Conservation (phyloP, 2,888 invertebrate genomes). For the Drosophila glabriapex region DNA sequence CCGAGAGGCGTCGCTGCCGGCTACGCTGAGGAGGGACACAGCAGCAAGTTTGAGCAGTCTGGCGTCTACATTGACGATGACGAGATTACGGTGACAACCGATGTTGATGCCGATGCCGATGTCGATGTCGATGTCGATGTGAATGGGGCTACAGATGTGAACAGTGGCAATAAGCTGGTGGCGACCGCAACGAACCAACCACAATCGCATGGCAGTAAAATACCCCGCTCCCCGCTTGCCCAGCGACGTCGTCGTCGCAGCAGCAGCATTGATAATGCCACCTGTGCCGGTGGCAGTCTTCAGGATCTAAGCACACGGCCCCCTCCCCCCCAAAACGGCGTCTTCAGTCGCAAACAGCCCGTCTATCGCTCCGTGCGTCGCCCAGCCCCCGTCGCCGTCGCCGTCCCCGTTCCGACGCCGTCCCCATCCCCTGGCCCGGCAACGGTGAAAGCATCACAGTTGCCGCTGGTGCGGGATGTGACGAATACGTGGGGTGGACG, state of each 20-base stretch:
- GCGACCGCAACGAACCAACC: slow-evolving; percentile 30
- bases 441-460: slow-evolving; percentile 44
- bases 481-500: slow-evolving; percentile 92
- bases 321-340: slow-evolving; percentile 57
- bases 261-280: slow-evolving; percentile 83
- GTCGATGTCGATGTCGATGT: not conserved
- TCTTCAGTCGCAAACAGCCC: slow-evolving; percentile 83
- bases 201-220: slow-evolving; percentile 84
- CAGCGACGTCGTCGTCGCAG: slow-evolving; percentile 84
- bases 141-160: not conserved
- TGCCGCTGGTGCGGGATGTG: slow-evolving; percentile 85
- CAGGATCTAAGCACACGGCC: slow-evolving; percentile 80
- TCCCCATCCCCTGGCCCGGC: slow-evolving; percentile 46
- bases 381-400: slow-evolving; percentile 41
- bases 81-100: slow-evolving; percentile 86
- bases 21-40: slow-evolving; percentile 55
- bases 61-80: slow-evolving; percentile 85
- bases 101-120: not conserved
- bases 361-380: slow-evolving; percentile 86
- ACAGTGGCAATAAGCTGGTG: not conserved
- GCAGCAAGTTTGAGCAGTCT: slow-evolving; percentile 83
- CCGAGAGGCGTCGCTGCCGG: slow-evolving; percentile 67
- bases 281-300: slow-evolving; percentile 80
- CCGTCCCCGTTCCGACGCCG: slow-evolving; percentile 77
- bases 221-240: slow-evolving; percentile 84